Percentiles rank a stretch among this genome's conserved stretches.
Conservation (phyloP, 2,797 vertebrate genomes). For the Chaunax sp. region DNA sequence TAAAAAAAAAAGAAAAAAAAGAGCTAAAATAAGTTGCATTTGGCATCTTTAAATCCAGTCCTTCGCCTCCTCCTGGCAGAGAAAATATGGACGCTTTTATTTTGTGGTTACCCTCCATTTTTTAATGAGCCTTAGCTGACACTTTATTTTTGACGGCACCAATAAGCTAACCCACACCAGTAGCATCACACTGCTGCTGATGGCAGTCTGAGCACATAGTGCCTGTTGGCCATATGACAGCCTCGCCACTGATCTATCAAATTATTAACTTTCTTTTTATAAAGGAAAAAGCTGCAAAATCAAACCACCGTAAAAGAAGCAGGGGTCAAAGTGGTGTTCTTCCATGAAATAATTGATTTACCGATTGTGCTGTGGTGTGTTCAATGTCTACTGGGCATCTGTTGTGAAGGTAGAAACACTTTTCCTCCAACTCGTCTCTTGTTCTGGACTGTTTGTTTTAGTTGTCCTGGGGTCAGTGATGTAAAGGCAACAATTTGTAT, state of each 20-base stretch:
- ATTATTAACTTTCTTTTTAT: not conserved
- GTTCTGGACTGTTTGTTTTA: not conserved
- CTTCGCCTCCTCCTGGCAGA: not conserved
- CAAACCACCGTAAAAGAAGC: slow-evolving; percentile 42
- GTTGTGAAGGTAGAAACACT: slow-evolving; percentile 27
- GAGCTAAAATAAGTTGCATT: not conserved
- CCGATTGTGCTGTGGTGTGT: slow-evolving; percentile 15
- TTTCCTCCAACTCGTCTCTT: not conserved
- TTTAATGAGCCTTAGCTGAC: not conserved
- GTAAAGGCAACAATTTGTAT: no score
- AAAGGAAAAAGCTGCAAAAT: slow-evolving; percentile 8
- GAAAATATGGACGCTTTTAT: not conserved
- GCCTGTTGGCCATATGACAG: slow-evolving; percentile 11
- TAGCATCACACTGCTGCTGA: not conserved
- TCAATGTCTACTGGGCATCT: slow-evolving; percentile 28
- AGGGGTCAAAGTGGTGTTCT: slow-evolving; percentile 43
- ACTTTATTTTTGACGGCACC: not conserved
- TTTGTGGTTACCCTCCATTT: not conserved
- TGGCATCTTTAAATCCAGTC: not conserved
- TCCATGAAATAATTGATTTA: slow-evolving; percentile 11
- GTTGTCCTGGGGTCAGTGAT: not conserved
- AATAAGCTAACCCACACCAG: slow-evolving; percentile 3
- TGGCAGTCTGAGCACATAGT: not conserved
- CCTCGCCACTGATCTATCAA: not conserved
- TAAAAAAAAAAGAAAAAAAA: not conserved